These are phyloP conservation scores for Habrosyne pyritoides DNA, from an alignment of 2,888 invertebrate genomes.

Conservation along the genomic window DNA sequence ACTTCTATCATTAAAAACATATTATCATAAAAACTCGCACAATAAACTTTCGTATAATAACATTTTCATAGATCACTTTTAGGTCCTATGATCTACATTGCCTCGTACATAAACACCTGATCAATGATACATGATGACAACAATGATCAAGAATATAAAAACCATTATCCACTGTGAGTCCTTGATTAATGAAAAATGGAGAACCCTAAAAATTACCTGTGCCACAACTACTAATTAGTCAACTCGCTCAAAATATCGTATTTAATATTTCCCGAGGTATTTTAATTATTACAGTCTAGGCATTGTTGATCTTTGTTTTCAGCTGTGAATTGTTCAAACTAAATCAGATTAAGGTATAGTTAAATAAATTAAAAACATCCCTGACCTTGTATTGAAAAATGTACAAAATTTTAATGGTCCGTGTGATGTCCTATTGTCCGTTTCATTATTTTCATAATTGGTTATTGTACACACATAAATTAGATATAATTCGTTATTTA, in stretches of 20 bases:
- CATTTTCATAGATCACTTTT: no score
- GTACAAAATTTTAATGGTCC: background rate
- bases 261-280: background rate
- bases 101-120: no score
- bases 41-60: no score
- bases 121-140: no score
- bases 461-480: background rate
- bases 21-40: no score
- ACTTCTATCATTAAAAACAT: no score
- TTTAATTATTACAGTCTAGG: background rate
- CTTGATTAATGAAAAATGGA: no score
- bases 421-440: background rate
- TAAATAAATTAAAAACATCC: background rate
- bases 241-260: background rate
- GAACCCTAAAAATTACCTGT: background rate
- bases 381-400: constrained; percentile 4
- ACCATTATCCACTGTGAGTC: no score
- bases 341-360: background rate
- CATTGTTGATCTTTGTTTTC: background rate
- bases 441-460: background rate
- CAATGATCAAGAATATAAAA: no score
- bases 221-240: background rate
- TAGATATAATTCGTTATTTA: background rate
- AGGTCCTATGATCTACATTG: no score
- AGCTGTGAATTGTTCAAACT: background rate